phyloP scores from a whole-genome alignment of 30 jellyfish, hydroid and myxozoan genomes.

The Hydractinia symbiolongicarpus region DNA sequence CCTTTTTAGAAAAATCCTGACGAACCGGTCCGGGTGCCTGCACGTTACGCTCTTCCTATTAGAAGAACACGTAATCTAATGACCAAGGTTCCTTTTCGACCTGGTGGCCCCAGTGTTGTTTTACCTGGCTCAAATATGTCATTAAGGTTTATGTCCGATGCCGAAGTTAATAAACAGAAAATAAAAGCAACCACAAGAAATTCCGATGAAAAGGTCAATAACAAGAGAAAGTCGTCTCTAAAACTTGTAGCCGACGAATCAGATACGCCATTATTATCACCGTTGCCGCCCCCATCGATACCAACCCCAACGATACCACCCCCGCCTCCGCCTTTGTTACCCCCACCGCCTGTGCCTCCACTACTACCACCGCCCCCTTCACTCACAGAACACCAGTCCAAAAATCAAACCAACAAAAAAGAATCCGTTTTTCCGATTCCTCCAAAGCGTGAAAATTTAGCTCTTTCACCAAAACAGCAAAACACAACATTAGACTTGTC shows the following conservation, averaged over 20 bases:
- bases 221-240: background rate
- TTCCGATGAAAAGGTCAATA: background rate
- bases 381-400: background rate
- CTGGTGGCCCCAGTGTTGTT: conserved; percentile 14
- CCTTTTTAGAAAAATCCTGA: conserved; percentile 63
- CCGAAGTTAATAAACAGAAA: conserved; percentile 1
- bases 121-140: conserved; percentile 22
- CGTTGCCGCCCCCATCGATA: conserved; percentile 13
- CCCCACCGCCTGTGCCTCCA: conserved; percentile 52
- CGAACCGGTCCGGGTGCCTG: conserved; percentile 57
- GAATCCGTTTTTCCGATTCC: background rate
- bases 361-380: conserved; percentile 36
- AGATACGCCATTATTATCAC: background rate
- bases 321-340: conserved; percentile 56
- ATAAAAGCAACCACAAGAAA: background rate
- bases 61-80: conserved; percentile 54
- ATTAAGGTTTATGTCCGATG: background rate
- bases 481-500: conserved; percentile 29
- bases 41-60: conserved; percentile 79
- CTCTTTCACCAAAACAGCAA: background rate
- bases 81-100: conserved; percentile 32
- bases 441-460: background rate
- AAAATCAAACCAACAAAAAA: background rate
- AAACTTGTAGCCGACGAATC: background rate
- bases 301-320: background rate